Evolutionary conservation across 2,797 vertebrate species (phyloP), one percentile per base, ranked within the genome.

Genomic region (Fistularia commersonii): DNA sequence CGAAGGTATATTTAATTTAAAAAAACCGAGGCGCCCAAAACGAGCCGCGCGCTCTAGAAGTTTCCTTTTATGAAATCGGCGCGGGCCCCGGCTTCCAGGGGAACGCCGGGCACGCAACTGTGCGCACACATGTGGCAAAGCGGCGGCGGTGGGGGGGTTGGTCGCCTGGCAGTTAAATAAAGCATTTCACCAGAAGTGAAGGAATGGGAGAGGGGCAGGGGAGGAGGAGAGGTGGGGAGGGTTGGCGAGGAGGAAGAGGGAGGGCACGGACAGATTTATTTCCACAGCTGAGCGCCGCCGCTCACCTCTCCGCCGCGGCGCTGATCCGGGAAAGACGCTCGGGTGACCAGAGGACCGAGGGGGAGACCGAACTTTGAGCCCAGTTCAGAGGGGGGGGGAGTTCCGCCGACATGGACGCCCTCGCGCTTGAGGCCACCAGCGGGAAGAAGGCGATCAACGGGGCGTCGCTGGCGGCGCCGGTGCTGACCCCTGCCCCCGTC

Each of bases 391-490:
- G 48, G 53, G 64, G 76, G 74, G 63, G 75, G 76, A 72, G 76
- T 67, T 69, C 59, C 41, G 80, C 85, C 73, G 88, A 80, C 65
- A 91, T 92, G 86, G 93, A 90, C 76, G 32, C 91, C 36, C 72
- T 92, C 64, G 81, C 90, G 3, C 70, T 90, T 51, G 93, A 95
- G 73, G 91, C 91, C 54, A 72, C 87, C 40, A 60, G 77, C 51
- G 76, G 84, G 35, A 89, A 89, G 76, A 82, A 80, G 77, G 1
- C 61, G 11, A 49, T 32, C 31, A 88, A 89, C 0, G 81, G 80
- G 34, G 34, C 76, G 8, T 31, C 54, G 31, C 41, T 38, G 0
- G 9, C 48, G 0, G 15, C 15, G 8, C 51, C 6, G 1, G 1
- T 11, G 45, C 48, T 33, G 10, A 10, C n/a, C 15, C 67, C 55